Evolutionary conservation across 2,888 invertebrate genomes (phyloP), one percentile per base, ranked within the genome.

Genomic region (Priapulus caudatus): DNA sequence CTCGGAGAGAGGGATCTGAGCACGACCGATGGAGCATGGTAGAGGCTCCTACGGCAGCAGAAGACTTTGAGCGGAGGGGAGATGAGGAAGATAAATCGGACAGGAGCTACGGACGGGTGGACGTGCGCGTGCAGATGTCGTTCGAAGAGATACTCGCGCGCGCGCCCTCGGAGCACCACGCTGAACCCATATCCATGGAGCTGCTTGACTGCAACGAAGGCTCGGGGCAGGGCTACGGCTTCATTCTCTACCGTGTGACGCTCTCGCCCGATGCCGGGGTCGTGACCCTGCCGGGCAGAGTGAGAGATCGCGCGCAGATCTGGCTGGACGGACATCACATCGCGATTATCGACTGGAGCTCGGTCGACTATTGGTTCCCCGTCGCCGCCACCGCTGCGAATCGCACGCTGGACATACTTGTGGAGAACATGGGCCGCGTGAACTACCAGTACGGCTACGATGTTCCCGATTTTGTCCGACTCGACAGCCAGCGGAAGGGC

Each of bases 171-270:
- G 50, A 60, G 18, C 51, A 55, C 16, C 56, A 33, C 33, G 10
- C 10, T 33, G 33, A 33, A 33, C 10, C 61, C 3, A 52, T 65
- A 21, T 56, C 64, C 15, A 71, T 72, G 71, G 72, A 72, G 58
- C 59, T 59, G 54, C 55, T 70, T 43, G 58, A 62, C 23, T 72
- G 65, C 43, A 63, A 62, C 47, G 56, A 56, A 59, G 71, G 57
- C 21, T 71, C 68, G 43, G 79, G 78, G 1, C 80, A 80, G 66
- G 74, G 75, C 52, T 77, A 74, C 58, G 79, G 79, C 0, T 79
- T 77, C 59, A 71, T 75, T 16, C 58, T 78, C 22, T 80, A 80
- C 62, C 61, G 75, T 23, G 75, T 72, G 54, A 58, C 52, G 4
- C 56, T 67, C 2, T n/a, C 10, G n/a, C 45, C 53, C 1, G 51